phyloP scores from a whole-genome alignment of 23 tunicate species.

The Diplosoma virens region DNA sequence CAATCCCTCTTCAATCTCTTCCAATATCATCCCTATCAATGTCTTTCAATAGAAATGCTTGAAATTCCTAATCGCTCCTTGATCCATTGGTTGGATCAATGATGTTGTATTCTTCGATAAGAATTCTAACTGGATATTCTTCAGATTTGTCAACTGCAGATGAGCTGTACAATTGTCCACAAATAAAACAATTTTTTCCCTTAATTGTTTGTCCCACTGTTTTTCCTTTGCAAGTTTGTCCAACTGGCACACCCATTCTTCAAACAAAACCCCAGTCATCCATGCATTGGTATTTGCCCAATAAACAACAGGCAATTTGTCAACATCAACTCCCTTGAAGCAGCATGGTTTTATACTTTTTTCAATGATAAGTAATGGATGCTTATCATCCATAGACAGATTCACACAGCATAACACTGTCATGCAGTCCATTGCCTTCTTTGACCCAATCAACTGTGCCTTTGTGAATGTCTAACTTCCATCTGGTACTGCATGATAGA shows the following conservation, averaged over 20 bases:
- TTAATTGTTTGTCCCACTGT: too few species aligned
- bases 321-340: neutral
- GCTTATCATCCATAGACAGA: neutral
- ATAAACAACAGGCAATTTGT: neutral
- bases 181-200: neutral
- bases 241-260: conserved; percentile 6
- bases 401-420: conserved; percentile 6
- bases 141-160: neutral
- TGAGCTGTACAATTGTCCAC: conserved; percentile 13
- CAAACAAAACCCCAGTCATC: conserved; percentile 11
- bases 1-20: neutral
- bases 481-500: neutral
- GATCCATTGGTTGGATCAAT: conserved; percentile 12
- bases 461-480: neutral
- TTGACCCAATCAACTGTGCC: neutral
- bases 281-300: conserved; percentile 12
- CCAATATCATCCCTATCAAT: neutral
- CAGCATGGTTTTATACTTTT: neutral
- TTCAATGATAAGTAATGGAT: neutral
- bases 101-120: neutral
- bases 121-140: neutral
- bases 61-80: too few species aligned
- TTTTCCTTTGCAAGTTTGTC: neutral
- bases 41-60: neutral
- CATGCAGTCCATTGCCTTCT: conserved; percentile 10